Conservation (phyloP, 2,797 vertebrate genomes). For the Megalops cyprinoides region DNA sequence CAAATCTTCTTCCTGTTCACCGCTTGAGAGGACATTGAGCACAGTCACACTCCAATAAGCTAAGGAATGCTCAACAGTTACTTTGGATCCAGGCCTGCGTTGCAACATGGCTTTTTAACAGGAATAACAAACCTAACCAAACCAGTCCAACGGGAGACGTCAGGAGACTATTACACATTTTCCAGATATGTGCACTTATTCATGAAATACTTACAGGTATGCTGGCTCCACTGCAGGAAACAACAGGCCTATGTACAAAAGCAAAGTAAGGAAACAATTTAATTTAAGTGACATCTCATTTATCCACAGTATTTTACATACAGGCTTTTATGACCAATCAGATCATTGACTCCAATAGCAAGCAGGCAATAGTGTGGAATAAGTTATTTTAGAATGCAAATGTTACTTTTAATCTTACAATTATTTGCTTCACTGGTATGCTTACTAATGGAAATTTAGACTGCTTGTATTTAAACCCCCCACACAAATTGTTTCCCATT, state of each 20-base stretch:
- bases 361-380: neutral
- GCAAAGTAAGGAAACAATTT: slow-evolving; percentile 24
- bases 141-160: slow-evolving; percentile 41
- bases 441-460: neutral
- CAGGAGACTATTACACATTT: slow-evolving; percentile 1
- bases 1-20: slow-evolving; percentile 35
- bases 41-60: neutral
- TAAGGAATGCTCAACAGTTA: neutral
- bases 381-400: neutral
- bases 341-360: neutral
- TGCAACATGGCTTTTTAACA: neutral
- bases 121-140: neutral
- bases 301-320: neutral
- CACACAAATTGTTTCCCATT: too few relatives aligned
- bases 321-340: neutral
- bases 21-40: slow-evolving; percentile 27
- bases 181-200: slow-evolving; percentile 30
- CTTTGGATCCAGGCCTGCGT: neutral
- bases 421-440: neutral
- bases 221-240: slow-evolving; percentile 25
- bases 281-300: neutral
- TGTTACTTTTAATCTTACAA: neutral
- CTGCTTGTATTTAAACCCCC: neutral
- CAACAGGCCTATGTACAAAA: slow-evolving; percentile 44
- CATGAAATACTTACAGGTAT: slow-evolving; percentile 56